Evolutionary conservation across 1,140 invertebrate genomes (phyloP).

Genomic region (Apocrypta bakeri): DNA sequence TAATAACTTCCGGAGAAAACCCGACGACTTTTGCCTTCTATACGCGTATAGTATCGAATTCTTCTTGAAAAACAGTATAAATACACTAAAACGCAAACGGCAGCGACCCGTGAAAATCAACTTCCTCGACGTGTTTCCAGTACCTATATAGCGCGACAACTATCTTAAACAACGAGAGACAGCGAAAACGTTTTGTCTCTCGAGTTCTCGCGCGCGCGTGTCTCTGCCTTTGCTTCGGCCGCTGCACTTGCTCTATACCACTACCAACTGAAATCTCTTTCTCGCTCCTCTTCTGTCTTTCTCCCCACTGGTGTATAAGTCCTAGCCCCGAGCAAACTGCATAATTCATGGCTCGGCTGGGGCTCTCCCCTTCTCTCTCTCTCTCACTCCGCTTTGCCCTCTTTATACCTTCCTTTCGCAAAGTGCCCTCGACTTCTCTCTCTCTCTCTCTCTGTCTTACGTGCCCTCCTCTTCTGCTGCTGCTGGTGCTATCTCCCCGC

Average conservation of each 20-base stretch:
- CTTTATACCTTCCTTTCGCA: conserved; percentile 54
- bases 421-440: conserved; percentile 49
- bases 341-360: conserved; percentile 70
- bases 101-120: background rate
- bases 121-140: background rate
- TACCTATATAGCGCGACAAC: background rate
- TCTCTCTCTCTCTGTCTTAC: conserved; percentile 36
- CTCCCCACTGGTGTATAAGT: conserved; percentile 55
- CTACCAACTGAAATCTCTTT: conserved; percentile 39
- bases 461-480: conserved; percentile 36
- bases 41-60: no score
- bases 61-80: no score
- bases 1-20: no score
- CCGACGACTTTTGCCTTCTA: no score
- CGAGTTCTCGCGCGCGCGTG: background rate
- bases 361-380: conserved; percentile 51
- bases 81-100: background rate
- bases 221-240: background rate
- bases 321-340: conserved; percentile 68
- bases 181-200: conserved; percentile 35
- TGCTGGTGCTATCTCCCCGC: background rate
- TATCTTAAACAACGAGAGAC: background rate
- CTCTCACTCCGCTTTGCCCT: conserved; percentile 38
- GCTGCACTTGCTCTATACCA: conserved; percentile 31
- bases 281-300: conserved; percentile 3